Base-by-base conservation (phyloP, 2,113 vertebrate genomes). In the Aegypius monachus region DNA sequence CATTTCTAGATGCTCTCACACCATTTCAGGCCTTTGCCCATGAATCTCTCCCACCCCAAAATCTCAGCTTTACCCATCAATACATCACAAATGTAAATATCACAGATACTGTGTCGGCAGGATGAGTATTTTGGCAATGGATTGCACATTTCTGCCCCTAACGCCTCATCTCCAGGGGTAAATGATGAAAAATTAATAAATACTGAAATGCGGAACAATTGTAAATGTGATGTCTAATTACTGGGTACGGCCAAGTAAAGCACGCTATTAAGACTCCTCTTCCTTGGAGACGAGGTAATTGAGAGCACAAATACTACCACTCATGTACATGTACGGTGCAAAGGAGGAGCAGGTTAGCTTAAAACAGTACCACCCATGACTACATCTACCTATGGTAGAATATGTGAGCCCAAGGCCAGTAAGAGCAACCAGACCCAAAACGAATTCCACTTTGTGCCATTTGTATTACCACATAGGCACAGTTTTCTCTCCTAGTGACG, bases 391-490 rank as follows among this genome's bases (percentile, higher is more conserved):
- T 50, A 9, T 9, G 32, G 6, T 7, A 82, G 38, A 70, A 38
- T 13, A 20, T 0, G 0, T 48, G 43, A 81, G 13, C 6, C 16
- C n/a, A 42, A 42, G 25, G 29, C 11, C 36, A 65, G n/a, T 45
- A 45, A 52, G 4, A 47, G 14, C 29, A 82, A 50, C 25, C 0
- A 0, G 32, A 74, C 23, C 16, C 8, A 45, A 81, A 59, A 0
- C 5, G 31, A 56, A 61, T 81, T 63, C 55, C 32, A 9, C 19
- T 67, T 91, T 55, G 17, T 1, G 3, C 38, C 26, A 23, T 63
- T 53, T 82, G 3, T 53, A 16, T 62, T 29, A 40, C 6, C 31
- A 34, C 7, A 32, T 0, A 43, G 40, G 8, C 40, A 56, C 5
- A 21, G 0, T 42, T 52, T 89, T 52, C 6, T 70, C 9, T 81